Conservation (phyloP, 2,797 vertebrate genomes). For the Ispidina picta region DNA sequence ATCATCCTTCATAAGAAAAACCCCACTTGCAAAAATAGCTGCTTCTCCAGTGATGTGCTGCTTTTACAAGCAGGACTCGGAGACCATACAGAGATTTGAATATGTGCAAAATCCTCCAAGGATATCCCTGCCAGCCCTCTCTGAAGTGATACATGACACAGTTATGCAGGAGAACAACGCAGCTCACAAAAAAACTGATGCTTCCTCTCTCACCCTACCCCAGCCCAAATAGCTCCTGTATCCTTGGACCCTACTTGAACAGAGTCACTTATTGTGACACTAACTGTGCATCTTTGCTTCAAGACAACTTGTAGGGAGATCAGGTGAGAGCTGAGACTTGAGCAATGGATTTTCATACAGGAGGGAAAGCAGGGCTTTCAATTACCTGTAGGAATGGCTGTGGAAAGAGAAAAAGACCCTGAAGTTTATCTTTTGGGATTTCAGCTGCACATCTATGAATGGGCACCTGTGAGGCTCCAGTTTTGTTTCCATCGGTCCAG, state of each 20-base stretch:
- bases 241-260: neutral
- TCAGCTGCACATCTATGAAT: neutral
- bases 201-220: fast-evolving
- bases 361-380: neutral
- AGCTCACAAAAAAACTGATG: neutral
- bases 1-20: neutral
- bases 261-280: neutral
- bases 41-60: neutral
- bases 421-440: neutral
- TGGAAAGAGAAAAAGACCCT: neutral
- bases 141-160: neutral
- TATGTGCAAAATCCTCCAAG: neutral
- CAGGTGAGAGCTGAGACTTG: neutral
- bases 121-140: neutral
- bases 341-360: neutral
- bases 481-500: neutral
- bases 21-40: neutral
- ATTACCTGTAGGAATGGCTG: neutral
- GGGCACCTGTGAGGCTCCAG: fast-evolving
- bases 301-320: neutral
- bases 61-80: neutral
- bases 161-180: neutral
- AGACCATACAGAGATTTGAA: neutral
- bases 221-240: neutral
- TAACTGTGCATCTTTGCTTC: neutral